Evolutionary conservation across 2,888 invertebrate genomes (phyloP).

Genomic region (Orchesella flavescens): DNA sequence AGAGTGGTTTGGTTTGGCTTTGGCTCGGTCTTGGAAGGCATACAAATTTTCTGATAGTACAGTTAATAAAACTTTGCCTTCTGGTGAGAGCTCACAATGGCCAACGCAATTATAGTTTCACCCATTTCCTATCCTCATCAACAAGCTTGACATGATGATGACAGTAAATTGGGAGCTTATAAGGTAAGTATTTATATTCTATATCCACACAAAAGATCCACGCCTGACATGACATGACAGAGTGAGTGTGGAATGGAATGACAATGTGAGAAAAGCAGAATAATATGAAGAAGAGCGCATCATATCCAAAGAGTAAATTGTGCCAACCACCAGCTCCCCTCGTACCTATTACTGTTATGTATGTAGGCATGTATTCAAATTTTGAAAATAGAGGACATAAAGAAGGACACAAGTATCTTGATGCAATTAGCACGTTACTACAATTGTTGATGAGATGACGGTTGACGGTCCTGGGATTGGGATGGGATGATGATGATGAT

Average conservation of each 20-base stretch:
- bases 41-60: not conserved
- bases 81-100: not conserved
- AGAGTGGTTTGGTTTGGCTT: too few relatives aligned
- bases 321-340: too few relatives aligned
- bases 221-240: too few relatives aligned
- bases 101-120: not conserved
- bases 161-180: not conserved
- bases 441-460: slow-evolving; percentile 21
- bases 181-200: too few relatives aligned
- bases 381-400: not conserved
- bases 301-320: too few relatives aligned
- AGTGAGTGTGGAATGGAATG: too few relatives aligned
- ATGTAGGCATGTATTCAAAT: not conserved
- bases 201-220: too few relatives aligned
- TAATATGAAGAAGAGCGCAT: too few relatives aligned
- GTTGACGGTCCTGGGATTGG: too few relatives aligned
- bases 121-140: slow-evolving; percentile 12
- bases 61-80: not conserved
- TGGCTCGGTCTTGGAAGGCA: too few relatives aligned
- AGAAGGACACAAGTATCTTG: not conserved
- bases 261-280: too few relatives aligned
- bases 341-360: not conserved
- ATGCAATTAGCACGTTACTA: slow-evolving; percentile 43
- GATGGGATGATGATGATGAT: too few relatives aligned
- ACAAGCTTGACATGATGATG: slow-evolving; percentile 1